Base-by-base conservation (phyloP, 2,888 invertebrate genomes). In the Athripsodes cinereus region DNA sequence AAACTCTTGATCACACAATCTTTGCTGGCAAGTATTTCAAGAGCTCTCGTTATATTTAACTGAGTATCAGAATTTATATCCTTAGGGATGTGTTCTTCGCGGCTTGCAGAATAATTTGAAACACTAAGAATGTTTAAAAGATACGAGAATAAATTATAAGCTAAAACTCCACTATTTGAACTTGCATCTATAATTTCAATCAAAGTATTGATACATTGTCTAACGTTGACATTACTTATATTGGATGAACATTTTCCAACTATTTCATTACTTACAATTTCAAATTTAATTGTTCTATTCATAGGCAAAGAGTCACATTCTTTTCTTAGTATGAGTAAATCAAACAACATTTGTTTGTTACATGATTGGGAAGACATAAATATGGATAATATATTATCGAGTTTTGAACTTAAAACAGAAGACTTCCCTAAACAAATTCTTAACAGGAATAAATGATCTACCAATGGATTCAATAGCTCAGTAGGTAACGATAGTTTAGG, bases 11-110 rank as follows among this genome's bases (percentile, higher is more conserved):
- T 70, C 26, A 81, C 69, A 66, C 72, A 72, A 55, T 74, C 71
- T 61, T 74, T 72, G 57, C 74, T 73, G 2, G 80, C 71, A 67
- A 83, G 71, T 65, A 77, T 75, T 57, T 79, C 75, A 20, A 84
- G 70, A 46, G 81, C 64, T 57, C 79, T 78, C 35, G 81, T 74
- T 58, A 80, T 67, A 16, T 2, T 8, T 13, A 40, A 13, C 13
- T 8, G 13, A 6, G 26, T 26, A 6, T 26, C 26, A 26, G 26
- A 26, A 6, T 26, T 26, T 26, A 6, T 26, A 3, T 6, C 10
- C 3, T 26, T 10, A 6, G 26, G 5, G 26, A 6, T 26, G 26
- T 6, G 26, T 3, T 26, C 26, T 26, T 26, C 26, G 26, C 26
- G 5, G 3, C 10, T 26, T 10, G 10, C 10, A 26, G 26, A 26